Evolutionary conservation across 2,888 invertebrate species (phyloP).

Genomic region (Molanna angustata): DNA sequence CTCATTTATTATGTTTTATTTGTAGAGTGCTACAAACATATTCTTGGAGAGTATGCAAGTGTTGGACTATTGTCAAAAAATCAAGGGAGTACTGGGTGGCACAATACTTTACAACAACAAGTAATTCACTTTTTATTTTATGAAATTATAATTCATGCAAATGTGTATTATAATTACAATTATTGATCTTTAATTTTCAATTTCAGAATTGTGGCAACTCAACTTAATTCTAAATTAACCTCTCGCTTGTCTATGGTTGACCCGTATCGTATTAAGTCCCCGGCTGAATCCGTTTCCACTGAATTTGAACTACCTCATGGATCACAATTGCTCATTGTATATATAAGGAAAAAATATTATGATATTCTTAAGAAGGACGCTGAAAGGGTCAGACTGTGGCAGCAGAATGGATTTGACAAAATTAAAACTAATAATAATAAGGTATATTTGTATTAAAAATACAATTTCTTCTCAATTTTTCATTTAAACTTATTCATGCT

Average conservation of each 20-base stretch:
- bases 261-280: constrained; percentile 79
- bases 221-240: constrained; percentile 69
- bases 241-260: constrained; percentile 79
- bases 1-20: constrained; percentile 33
- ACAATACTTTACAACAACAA: constrained; percentile 85
- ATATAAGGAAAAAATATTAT: constrained; percentile 64
- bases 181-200: not conserved
- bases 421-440: constrained; percentile 27
- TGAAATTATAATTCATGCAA: not conserved
- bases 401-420: constrained; percentile 26
- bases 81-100: constrained; percentile 78
- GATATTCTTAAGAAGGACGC: constrained; percentile 50
- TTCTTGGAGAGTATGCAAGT: constrained; percentile 86
- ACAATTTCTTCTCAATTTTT: no score
- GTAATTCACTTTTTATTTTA: constrained; percentile 50
- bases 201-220: constrained; percentile 75
- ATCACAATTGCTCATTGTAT: constrained; percentile 76
- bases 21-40: constrained; percentile 80
- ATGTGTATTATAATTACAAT: not conserved
- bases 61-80: constrained; percentile 78
- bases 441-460: no score
- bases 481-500: no score
- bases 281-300: constrained; percentile 65
- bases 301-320: constrained; percentile 76
- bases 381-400: constrained; percentile 36